Evolutionary conservation across 1,140 invertebrate species (phyloP).

Genomic region (Onthophagus taurus): DNA sequence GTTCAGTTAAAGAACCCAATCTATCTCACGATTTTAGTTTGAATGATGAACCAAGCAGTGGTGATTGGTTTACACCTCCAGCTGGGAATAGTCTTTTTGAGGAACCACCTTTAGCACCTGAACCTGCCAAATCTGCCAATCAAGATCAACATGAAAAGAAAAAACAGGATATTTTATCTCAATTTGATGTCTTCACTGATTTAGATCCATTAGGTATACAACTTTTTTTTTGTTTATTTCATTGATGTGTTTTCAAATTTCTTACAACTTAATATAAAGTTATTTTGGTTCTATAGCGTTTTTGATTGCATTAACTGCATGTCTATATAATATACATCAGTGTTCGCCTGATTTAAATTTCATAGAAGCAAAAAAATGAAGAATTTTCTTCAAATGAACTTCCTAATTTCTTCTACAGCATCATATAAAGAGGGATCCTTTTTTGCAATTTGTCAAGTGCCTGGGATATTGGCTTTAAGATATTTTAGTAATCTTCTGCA

Average conservation of each 20-base stretch:
- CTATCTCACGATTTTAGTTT: conserved; percentile 24
- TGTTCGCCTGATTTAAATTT: neutral
- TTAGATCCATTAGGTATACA: conserved; percentile 71
- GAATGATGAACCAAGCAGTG: conserved; percentile 31
- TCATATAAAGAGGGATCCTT: too few species aligned
- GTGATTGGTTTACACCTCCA: conserved; percentile 34
- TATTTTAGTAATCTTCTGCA: too few species aligned
- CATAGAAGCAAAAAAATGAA: too few species aligned
- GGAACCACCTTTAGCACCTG: conserved; percentile 22
- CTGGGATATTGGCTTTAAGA: too few species aligned
- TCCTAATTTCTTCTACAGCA: too few species aligned
- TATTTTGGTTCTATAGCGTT: conserved; percentile 7
- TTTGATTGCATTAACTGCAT: neutral
- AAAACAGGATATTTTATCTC: conserved; percentile 35
- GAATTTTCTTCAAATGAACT: too few species aligned
- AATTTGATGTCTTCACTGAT: conserved; percentile 77
- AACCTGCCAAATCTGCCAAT: conserved; percentile 28
- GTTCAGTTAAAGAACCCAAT: conserved; percentile 18
- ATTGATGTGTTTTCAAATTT: too few species aligned
- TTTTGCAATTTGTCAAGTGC: too few species aligned
- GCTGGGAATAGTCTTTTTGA: conserved; percentile 29
- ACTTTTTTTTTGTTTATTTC: too few species aligned
- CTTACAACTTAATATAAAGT: too few species aligned
- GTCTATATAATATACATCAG: neutral
- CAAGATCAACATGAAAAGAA: conserved; percentile 25